Base-by-base conservation (phyloP, 2,888 invertebrate species). In the Latrodectus elegans region DNA sequence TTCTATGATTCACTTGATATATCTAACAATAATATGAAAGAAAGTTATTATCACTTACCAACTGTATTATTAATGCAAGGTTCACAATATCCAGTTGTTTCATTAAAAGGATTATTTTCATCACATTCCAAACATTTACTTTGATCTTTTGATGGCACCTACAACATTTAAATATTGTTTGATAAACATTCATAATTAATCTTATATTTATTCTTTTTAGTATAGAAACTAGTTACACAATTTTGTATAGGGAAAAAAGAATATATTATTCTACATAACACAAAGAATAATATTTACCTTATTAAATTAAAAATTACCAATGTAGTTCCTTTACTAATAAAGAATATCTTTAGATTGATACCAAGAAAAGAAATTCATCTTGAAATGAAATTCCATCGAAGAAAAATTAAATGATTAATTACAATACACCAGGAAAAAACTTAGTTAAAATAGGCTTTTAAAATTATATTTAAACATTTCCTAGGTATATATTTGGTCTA, bases 21-120 rank as follows among this genome's bases (percentile, higher is more conserved):
- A 8, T 11, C 12, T n/a, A n/a, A 9, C 15, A n/a, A 9, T 49
- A 70, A 70, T 8, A 15, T 14, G 22, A 15, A 17, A 14, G 15
- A n/a, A 38, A 75, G 14, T 60, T 64, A 55, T 15, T 26, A 26
- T 55, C 11, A 51, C 64, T 82, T 82, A 88, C 88, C 82, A 68
- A 81, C 53, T 22, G 67, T 74, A n/a, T 85, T 82, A 85, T 85
- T 85, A 14, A 51, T 15, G 53, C 88, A 88, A 68, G 81, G 51
- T 64, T 77, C 77, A 88, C 88, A 88, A 8, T 55, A 67, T 26
- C 73, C 74, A n/a, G 70, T 64, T 26, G 88, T 82, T 77, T 88
- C 84, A 82, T 88, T 85, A 82, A 67, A 88, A 38, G 85, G 84
- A 74, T 85, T 85, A 70, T 55, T 85, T 49, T 70, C 17, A 2